A percentile compares a stretch with the other conserved stretches of the same genome.
These are phyloP conservation scores for Helobdella robusta DNA, from an alignment of 2,888 invertebrate species.

Conservation along the genomic window DNA sequence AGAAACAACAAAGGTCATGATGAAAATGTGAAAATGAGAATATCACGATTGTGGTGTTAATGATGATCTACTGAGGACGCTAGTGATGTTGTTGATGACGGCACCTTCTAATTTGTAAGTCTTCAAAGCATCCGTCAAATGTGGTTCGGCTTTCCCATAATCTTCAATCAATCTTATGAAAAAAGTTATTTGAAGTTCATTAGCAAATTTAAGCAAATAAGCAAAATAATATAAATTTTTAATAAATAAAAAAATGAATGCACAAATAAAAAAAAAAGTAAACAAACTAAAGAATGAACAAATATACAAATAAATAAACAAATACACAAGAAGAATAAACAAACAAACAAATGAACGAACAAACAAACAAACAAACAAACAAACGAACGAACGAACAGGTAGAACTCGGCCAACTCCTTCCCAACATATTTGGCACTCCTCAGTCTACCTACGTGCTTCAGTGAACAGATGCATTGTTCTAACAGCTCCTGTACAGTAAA, in stretches of 20 bases:
- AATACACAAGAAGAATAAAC: background rate
- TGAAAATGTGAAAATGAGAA: too few species aligned
- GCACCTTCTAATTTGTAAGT: conserved; percentile 78
- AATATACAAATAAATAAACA: background rate
- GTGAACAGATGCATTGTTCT: conserved; percentile 80
- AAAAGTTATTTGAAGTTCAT: background rate
- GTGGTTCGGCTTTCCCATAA: conserved; percentile 77
- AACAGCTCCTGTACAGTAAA: conserved; percentile 79
- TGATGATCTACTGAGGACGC: too few species aligned
- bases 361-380: background rate
- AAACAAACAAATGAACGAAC: background rate
- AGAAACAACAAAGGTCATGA: too few species aligned
- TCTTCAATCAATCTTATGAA: conserved; percentile 45
- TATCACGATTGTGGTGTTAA: too few species aligned
- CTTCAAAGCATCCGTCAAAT: conserved; percentile 72
- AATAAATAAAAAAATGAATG: background rate
- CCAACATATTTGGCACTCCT: conserved; percentile 80
- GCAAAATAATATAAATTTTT: background rate
- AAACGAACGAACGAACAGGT: conserved; percentile 57
- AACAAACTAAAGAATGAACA: background rate
- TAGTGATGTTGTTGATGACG: too few species aligned
- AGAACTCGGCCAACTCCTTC: conserved; percentile 77
- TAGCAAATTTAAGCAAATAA: too few species aligned
- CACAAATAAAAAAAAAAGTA: background rate
- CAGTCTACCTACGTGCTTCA: conserved; percentile 77